Percentiles rank a stretch among this genome's conserved stretches.
These are phyloP conservation scores for Ernsta delagoae DNA, from an alignment of 2,888 invertebrate genomes.

Conservation along the genomic window DNA sequence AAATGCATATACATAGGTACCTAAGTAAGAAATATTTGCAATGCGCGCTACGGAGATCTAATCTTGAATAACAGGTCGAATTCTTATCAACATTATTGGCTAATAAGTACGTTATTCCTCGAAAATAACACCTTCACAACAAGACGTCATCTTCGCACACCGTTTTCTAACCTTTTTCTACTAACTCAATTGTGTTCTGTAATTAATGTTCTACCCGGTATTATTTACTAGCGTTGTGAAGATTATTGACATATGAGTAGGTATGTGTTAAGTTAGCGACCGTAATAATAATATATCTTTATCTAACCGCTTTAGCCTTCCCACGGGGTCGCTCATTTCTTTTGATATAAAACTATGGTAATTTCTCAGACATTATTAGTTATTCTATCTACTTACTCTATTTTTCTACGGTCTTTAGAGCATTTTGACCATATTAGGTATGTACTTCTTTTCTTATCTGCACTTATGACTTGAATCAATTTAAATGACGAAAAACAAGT, in stretches of 20 bases:
- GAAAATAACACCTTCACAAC: background rate
- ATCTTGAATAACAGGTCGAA: too few relatives aligned
- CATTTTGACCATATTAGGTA: too few relatives aligned
- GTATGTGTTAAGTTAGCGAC: background rate
- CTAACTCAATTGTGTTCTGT: slow-evolving; percentile 48
- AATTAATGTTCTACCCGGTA: slow-evolving; percentile 28
- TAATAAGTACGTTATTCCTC: too few relatives aligned
- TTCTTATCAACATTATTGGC: too few relatives aligned
- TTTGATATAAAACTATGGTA: background rate
- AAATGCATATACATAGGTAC: too few relatives aligned
- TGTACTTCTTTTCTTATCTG: too few relatives aligned
- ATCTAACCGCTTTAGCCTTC: slow-evolving; percentile 1
- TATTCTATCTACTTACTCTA: too few relatives aligned
- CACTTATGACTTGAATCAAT: too few relatives aligned
- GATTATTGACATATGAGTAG: slow-evolving; percentile 15
- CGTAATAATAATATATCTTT: slow-evolving; percentile 17
- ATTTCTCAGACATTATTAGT: background rate
- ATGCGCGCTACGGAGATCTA: too few relatives aligned
- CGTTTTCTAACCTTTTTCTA: slow-evolving; percentile 55
- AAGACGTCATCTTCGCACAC: slow-evolving; percentile 32
- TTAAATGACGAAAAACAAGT: too few relatives aligned
- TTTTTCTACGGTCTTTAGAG: too few relatives aligned
- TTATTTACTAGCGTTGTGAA: slow-evolving; percentile 28
- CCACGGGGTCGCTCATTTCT: slow-evolving; percentile 4
- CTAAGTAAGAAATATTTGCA: too few relatives aligned